Conservation (phyloP, 2,113 vertebrate species). For the Elephantulus edwardii region DNA sequence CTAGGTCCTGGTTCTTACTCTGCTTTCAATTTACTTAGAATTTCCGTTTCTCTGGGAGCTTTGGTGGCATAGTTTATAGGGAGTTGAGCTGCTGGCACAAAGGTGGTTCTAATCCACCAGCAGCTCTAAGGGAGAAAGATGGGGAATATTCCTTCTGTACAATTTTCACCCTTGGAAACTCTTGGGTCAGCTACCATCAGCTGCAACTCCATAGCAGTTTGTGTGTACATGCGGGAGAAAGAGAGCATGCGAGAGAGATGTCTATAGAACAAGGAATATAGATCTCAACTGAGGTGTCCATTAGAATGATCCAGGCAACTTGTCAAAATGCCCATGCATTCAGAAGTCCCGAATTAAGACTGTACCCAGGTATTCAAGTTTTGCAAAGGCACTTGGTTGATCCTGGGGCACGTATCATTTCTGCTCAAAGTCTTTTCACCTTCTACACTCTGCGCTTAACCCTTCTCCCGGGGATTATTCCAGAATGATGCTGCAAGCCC, state of each 20-base stretch:
- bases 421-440: not conserved
- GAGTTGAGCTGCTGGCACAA: no score
- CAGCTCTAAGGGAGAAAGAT: no score
- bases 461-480: not conserved
- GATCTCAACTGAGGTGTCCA: not conserved
- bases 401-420: not conserved
- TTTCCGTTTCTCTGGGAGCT: not conserved
- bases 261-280: not conserved
- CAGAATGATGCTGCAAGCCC: not conserved
- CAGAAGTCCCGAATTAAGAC: not conserved
- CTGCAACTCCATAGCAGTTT: no score
- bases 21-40: not conserved
- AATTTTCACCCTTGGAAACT: no score
- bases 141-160: no score
- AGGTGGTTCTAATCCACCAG: no score
- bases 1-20: not conserved
- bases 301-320: not conserved
- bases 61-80: no score
- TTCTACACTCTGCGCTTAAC: not conserved
- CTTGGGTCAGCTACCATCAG: no score
- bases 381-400: not conserved
- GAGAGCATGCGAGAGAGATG: no score
- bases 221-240: no score
- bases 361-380: accelerated
- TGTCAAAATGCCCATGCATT: not conserved